phyloP scores from a whole-genome alignment of 2,113 vertebrate genomes.

The Paramormyrops kingsleyae region DNA sequence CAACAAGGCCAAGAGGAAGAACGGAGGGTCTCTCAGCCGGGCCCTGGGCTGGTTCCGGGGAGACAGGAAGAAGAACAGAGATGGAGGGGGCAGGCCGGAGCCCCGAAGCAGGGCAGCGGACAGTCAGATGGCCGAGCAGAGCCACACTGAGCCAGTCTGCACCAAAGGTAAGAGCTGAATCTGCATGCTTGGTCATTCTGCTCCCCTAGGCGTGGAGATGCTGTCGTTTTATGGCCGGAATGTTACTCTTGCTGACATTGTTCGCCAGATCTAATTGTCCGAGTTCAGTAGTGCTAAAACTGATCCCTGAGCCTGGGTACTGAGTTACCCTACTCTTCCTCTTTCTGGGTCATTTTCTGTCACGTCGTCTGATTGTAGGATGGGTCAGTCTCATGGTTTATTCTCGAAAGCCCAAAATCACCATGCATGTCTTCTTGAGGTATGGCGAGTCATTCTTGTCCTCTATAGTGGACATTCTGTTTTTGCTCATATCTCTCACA shows the following conservation, averaged over 20 bases:
- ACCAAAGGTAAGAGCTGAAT: constrained; percentile 50
- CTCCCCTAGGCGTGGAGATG: too few species aligned
- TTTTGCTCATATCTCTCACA: neutral
- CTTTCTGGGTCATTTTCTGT: neutral
- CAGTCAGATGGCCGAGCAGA: constrained; percentile 23
- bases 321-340: neutral
- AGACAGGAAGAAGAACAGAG: constrained; percentile 60
- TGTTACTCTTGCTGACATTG: neutral
- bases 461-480: neutral
- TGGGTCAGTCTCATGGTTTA: neutral
- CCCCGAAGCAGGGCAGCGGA: constrained; percentile 33
- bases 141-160: constrained; percentile 35
- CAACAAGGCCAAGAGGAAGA: constrained; percentile 58
- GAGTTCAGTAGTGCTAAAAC: neutral
- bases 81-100: constrained; percentile 25
- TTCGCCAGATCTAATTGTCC: neutral
- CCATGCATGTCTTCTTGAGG: neutral
- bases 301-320: neutral
- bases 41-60: constrained; percentile 80
- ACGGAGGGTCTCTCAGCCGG: constrained; percentile 66
- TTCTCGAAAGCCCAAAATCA: neutral
- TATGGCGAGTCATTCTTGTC: neutral
- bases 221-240: neutral
- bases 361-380: neutral
- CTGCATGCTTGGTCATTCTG: neutral